These are phyloP conservation scores for Dendrocincla tyrannina DNA, from an alignment of 2,797 vertebrate genomes.

Conservation along the genomic window DNA sequence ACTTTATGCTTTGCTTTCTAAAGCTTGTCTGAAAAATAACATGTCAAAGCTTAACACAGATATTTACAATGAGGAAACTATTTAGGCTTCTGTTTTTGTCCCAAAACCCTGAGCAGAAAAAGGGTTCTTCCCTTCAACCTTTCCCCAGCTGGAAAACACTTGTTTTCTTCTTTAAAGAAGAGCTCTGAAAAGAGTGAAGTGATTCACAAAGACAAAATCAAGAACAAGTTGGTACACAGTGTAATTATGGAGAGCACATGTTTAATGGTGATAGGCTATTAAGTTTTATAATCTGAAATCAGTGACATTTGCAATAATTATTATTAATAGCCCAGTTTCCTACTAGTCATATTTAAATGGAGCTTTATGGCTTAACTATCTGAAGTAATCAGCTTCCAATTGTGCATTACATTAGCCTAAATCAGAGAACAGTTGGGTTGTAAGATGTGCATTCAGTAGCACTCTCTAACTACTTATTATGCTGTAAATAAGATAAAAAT, in stretches of 20 bases:
- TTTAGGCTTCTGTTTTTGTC: not conserved
- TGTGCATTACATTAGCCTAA: constrained; percentile 28
- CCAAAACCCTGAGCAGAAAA: not conserved
- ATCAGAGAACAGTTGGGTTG: not conserved
- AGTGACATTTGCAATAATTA: constrained; percentile 70
- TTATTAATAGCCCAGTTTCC: constrained; percentile 61
- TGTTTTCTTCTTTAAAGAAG: not conserved
- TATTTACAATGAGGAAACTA: not conserved
- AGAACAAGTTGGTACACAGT: constrained; percentile 39
- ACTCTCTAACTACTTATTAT: not conserved
- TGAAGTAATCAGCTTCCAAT: constrained; percentile 47
- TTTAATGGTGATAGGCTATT: constrained; percentile 60
- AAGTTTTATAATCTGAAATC: constrained; percentile 66
- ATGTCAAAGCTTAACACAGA: accelerated
- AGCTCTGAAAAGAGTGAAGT: not conserved
- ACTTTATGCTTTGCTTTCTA: not conserved
- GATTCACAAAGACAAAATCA: not conserved
- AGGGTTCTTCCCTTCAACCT: not conserved
- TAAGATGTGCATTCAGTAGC: not conserved
- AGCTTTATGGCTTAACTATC: constrained; percentile 52
- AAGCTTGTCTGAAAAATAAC: not conserved
- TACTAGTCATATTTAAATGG: constrained; percentile 50
- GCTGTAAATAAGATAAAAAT: constrained; percentile 2
- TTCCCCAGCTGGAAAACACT: not conserved
- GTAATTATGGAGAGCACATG: constrained; percentile 58